Evolutionary conservation across 1,140 invertebrate species (phyloP).

Genomic region (Dendroctonus ponderosae): DNA sequence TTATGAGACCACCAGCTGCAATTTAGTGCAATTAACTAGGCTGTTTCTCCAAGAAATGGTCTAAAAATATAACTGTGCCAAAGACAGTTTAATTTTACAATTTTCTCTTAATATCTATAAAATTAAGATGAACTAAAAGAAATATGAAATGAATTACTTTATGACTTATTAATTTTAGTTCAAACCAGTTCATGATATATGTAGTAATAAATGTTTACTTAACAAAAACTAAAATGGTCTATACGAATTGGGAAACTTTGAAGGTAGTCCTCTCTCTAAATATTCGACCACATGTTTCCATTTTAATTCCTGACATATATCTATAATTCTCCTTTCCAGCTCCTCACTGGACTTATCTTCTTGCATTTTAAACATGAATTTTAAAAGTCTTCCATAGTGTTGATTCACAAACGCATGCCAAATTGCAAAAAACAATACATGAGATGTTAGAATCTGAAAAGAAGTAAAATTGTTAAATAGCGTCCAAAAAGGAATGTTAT

Average conservation of each 20-base stretch:
- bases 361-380: slow-evolving; percentile 69
- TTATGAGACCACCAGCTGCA: too few species aligned
- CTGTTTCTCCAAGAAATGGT: too few species aligned
- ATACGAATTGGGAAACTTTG: slow-evolving; percentile 66
- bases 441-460: slow-evolving; percentile 38
- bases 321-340: slow-evolving; percentile 68
- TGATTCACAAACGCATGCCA: slow-evolving; percentile 76
- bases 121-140: too few species aligned
- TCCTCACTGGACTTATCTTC: slow-evolving; percentile 79
- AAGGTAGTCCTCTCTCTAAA: slow-evolving; percentile 57
- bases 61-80: too few species aligned
- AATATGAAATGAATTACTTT: too few species aligned
- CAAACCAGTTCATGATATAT: too few species aligned
- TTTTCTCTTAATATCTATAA: too few species aligned
- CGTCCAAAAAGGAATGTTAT: too few species aligned
- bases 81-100: too few species aligned
- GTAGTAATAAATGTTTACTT: too few species aligned
- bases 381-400: slow-evolving; percentile 79
- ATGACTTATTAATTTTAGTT: too few species aligned
- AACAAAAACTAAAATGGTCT: slow-evolving; percentile 43
- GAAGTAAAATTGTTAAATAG: slow-evolving; percentile 6
- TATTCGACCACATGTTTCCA: slow-evolving; percentile 68
- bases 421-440: slow-evolving; percentile 72
- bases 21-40: too few species aligned
- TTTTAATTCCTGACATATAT: slow-evolving; percentile 63